Base-by-base conservation (phyloP, 2,797 vertebrate genomes). In the Phrynocephalus guinanensis region DNA sequence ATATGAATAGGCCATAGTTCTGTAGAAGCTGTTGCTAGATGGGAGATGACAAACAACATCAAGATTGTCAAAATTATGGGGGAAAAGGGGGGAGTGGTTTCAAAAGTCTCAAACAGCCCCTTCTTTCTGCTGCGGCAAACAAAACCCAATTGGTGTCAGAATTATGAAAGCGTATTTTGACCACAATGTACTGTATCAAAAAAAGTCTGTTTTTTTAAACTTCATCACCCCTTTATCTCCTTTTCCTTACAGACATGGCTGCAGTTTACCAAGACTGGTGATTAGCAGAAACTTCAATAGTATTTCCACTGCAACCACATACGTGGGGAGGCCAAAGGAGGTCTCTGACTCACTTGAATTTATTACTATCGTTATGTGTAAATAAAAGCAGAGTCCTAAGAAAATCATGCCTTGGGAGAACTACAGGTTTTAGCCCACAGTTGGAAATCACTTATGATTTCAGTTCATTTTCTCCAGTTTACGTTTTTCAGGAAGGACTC, bases 111-210 rank as follows among this genome's bases (percentile, higher is more conserved):
- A 52, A 89, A 38, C n/a, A 85, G 5, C 85, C 63, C 18, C 13
- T 13, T 90, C 68, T 52, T 80, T 63, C 73, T 6, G 63, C 50
- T 73, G 8, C 5, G 84, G 13, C 85, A 80, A 87, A 5, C 1
- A 5, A 91, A 90, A 71, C 67, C 33, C 66, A 83, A 18, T 86
- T 44, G 83, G 87, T 60, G 83, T 87, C 89, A 87, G 87, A 86
- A 16, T 79, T 83, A 50, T 67, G 68, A 56, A 88, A 92, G 70
- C 15, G n/a, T 71, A n/a, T 33, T 73, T 5, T 30, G 9, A 86
- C 83, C 70, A 50, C 87, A 3, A 63, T 56, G 26, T 20, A 5
- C 44, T 80, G 60, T 44, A 44, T 44, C 38, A 75, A 38, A 91
- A 24, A 1, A 88, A 1, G 13, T 68, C 84, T 77, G 71, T 44